phyloP scores from a whole-genome alignment of 2,888 invertebrate genomes.

The Diploptera punctata region DNA sequence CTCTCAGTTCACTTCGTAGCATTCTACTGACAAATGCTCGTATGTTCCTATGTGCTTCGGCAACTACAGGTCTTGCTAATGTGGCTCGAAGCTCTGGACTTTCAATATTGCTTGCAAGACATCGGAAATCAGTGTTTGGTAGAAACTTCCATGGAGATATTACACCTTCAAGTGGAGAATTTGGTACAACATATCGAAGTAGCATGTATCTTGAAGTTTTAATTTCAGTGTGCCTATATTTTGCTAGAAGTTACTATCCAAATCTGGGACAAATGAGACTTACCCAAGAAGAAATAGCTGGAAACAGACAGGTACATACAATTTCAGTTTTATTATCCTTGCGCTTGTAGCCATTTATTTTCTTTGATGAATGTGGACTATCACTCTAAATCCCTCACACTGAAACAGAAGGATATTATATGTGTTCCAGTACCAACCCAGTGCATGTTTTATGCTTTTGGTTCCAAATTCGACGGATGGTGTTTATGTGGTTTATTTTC shows the following conservation, averaged over 20 bases:
- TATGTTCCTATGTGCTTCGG: conserved; percentile 74
- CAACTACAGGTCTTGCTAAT: conserved; percentile 73
- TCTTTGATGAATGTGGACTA: no score
- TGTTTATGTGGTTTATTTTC: no score
- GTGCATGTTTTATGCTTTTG: no score
- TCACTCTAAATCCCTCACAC: no score
- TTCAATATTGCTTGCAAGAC: conserved; percentile 70
- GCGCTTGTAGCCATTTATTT: no score
- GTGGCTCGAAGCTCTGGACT: conserved; percentile 61
- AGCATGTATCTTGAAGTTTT: conserved; percentile 84
- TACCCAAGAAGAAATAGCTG: conserved; percentile 70
- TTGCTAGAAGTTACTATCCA: conserved; percentile 79
- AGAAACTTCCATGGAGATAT: conserved; percentile 69
- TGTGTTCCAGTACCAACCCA: no score
- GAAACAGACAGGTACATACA: conserved; percentile 72
- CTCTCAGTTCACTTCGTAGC: conserved; percentile 74
- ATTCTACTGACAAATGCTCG: conserved; percentile 74
- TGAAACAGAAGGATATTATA: no score
- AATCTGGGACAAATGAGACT: conserved; percentile 71
- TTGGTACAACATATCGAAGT: conserved; percentile 55
- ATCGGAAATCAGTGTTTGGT: conserved; percentile 80
- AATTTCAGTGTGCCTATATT: conserved; percentile 77
- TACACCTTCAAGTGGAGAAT: conserved; percentile 45
- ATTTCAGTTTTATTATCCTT: no score
- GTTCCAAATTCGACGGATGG: no score